Conservation (phyloP, 2,113 vertebrate species). For the Microtus oregoni region DNA sequence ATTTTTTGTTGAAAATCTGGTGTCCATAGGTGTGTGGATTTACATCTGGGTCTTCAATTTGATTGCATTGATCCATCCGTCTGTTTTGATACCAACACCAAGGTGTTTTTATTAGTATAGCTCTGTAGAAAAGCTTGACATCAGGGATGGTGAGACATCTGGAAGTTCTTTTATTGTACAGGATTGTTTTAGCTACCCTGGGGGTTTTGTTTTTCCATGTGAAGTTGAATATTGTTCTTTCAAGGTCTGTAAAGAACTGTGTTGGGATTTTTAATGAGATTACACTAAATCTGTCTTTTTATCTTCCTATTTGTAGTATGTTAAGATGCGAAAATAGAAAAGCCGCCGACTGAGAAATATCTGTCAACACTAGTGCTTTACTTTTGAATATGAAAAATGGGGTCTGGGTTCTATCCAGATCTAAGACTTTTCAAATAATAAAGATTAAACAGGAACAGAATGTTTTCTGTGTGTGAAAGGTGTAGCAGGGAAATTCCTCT, state of each 20-base stretch:
- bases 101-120: background rate
- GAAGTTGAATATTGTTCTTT: background rate
- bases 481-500: background rate
- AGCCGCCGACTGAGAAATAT: background rate
- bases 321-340: conserved; percentile 33
- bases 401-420: background rate
- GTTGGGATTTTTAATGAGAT: background rate
- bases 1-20: background rate
- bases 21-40: background rate
- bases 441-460: conserved; percentile 12
- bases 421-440: conserved; percentile 54
- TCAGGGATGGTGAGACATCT: background rate
- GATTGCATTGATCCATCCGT: background rate
- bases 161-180: background rate
- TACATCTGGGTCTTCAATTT: background rate
- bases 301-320: conserved; percentile 21
- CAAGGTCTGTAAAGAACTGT: background rate
- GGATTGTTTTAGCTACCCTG: background rate
- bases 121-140: background rate
- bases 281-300: background rate
- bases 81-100: background rate
- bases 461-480: background rate
- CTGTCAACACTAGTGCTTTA: background rate
- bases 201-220: background rate
- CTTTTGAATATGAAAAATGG: conserved; percentile 44